Base-by-base conservation (phyloP, 2,113 vertebrate species). In the Paradisaea rubra region DNA sequence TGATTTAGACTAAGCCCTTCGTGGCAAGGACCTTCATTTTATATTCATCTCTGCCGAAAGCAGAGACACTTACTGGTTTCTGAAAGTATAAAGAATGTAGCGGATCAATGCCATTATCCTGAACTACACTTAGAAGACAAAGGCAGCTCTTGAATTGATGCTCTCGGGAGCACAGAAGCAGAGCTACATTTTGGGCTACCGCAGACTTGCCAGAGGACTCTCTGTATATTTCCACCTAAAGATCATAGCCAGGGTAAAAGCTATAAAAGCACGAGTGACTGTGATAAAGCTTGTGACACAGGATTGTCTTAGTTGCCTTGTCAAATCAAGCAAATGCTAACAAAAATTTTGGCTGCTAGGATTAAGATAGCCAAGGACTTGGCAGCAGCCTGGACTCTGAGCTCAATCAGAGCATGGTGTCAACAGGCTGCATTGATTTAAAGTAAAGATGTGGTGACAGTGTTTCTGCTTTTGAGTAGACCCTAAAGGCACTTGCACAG, bases 61-160 rank as follows among this genome's bases (percentile, higher is more conserved):
- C 82, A 84, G 64, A 92, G 52, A 79, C 30, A 39, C 44, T 88
- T 81, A 42, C 39, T 86, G 96, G 72, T 66, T 93, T 91, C 69
- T 94, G 83, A 64, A 94, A 81, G 47, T 82, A 71, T 88, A 89
- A 93, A 89, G 93, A 78, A 89, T 37, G 73, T 70, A 44, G 59
- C 0, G 0, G 79, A 96, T 95, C 95, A 95, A 95, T 94, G 90
- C 76, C 79, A 83, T 95, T 95, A 90, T 73, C 89, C 80, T n/a
- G n/a, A 91, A 41, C 57, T 44, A 87, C 91, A 73, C 59, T 70
- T 83, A 68, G 64, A 60, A 88, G 87, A 91, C 89, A 89, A 95
- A 91, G 64, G 85, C 79, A 80, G 82, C 68, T 64, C 81, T 74
- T 63, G 74, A 83, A 78, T 28, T 59, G 79, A 81, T 83, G 79